phyloP scores from a whole-genome alignment of 2,888 invertebrate species.

The Meliscaeva auricollis region DNA sequence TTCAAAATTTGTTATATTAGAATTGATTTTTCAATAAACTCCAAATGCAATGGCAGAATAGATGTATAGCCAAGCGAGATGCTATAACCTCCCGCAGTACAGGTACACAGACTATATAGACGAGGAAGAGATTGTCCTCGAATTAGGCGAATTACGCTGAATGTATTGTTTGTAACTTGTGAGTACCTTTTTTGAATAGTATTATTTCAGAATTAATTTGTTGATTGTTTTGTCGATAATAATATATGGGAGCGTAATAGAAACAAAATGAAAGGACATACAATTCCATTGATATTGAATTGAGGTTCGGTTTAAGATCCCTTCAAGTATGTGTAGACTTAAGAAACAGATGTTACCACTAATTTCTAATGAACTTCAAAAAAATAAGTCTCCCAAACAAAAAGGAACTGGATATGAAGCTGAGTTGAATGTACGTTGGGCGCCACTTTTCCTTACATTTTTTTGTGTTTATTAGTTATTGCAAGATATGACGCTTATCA shows the following conservation, averaged over 20 bases:
- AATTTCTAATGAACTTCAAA: not conserved
- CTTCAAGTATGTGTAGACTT: too few relatives aligned
- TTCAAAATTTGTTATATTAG: conserved; percentile 75
- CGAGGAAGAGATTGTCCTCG: conserved; percentile 57
- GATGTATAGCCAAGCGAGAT: not conserved
- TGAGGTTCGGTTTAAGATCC: too few relatives aligned
- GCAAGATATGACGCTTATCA: too few relatives aligned
- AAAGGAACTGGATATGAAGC: too few relatives aligned
- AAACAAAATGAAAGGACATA: not conserved
- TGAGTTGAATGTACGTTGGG: too few relatives aligned
- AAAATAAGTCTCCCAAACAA: not conserved
- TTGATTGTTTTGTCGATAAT: conserved; percentile 30
- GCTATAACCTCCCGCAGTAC: not conserved
- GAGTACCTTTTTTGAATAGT: not conserved
- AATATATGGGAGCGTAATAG: not conserved
- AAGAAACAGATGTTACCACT: not conserved
- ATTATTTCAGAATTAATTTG: conserved; percentile 26
- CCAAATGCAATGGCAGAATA: conserved; percentile 32
- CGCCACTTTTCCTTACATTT: too few relatives aligned
- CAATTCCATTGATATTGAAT: not conserved
- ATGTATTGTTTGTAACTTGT: conserved; percentile 3
- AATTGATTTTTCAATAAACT: conserved; percentile 44
- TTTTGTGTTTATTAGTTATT: too few relatives aligned
- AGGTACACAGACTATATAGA: not conserved
- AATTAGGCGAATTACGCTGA: conserved; percentile 36